Conservation (phyloP, 2,113 vertebrate genomes). For the Stomatorhinus ivindoensis region DNA sequence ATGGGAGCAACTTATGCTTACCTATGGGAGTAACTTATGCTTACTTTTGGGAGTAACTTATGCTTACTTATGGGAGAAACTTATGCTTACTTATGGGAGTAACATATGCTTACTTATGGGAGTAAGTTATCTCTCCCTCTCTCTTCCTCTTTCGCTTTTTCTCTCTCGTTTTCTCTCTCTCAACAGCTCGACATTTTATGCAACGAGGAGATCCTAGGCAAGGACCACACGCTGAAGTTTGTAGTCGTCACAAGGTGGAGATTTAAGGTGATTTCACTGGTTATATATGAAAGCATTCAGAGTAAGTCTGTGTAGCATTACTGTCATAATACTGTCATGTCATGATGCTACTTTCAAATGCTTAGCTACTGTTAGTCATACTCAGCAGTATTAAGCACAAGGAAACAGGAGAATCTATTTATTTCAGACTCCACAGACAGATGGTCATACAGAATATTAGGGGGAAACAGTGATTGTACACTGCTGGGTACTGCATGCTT, state of each 20-base stretch:
- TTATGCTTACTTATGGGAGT: too few species aligned
- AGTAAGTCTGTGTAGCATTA: background rate
- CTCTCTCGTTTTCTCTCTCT: conserved; percentile 17
- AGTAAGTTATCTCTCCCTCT: too few species aligned
- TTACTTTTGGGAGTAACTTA: too few species aligned
- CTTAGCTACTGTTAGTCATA: background rate
- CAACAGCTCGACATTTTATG: conserved; percentile 97
- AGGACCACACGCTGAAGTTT: conserved; percentile 98
- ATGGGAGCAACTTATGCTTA: too few species aligned
- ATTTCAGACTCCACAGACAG: background rate
- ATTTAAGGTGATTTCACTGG: conserved; percentile 73
- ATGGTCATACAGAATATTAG: background rate
- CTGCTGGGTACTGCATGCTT: background rate
- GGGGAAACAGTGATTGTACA: background rate
- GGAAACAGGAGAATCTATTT: background rate
- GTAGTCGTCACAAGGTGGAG: conserved; percentile 99
- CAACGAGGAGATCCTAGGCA: conserved; percentile 98
- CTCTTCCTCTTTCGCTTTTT: background rate
- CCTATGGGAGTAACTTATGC: too few species aligned
- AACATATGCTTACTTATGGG: too few species aligned
- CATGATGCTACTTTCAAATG: background rate
- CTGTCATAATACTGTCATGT: background rate
- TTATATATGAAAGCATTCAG: background rate
- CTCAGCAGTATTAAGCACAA: background rate
- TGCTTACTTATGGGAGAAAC: too few species aligned